Conservation (phyloP, 2,113 vertebrate genomes). For the Halichoerus grypus region DNA sequence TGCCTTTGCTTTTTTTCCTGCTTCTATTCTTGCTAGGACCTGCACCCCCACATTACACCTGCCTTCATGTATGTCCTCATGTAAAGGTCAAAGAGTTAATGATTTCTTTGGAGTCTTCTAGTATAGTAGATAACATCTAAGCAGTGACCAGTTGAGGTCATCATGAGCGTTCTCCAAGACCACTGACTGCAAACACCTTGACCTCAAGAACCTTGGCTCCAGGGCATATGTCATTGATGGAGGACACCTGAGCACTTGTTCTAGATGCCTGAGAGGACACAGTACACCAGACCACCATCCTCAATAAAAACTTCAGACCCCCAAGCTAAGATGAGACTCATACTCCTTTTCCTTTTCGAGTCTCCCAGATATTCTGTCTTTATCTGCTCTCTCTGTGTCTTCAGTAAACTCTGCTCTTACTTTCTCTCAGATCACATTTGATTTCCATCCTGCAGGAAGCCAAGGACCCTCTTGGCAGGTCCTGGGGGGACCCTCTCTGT, state of each 20-base stretch:
- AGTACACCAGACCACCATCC: too few relatives aligned
- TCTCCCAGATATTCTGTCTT: neutral
- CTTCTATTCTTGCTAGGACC: neutral
- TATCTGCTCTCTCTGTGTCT: neutral
- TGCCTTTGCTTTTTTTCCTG: neutral
- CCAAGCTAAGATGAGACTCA: neutral
- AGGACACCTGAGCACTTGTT: neutral
- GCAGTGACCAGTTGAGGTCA: neutral
- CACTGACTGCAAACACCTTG: neutral
- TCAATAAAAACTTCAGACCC: neutral
- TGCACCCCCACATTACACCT: neutral
- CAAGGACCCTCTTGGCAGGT: neutral
- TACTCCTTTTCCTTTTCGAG: neutral
- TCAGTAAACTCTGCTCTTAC: neutral
- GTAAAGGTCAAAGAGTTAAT: neutral
- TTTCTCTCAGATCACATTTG: neutral
- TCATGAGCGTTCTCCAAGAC: neutral
- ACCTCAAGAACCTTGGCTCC: neutral
- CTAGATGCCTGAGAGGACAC: neutral
- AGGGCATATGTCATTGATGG: neutral
- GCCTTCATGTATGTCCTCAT: neutral
- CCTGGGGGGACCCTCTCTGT: neutral
- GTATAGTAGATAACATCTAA: neutral
- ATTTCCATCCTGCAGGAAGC: neutral
- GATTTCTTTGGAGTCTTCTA: neutral